Evolutionary conservation across 2,797 vertebrate species (phyloP).

Genomic region (Lithobates pipiens): DNA sequence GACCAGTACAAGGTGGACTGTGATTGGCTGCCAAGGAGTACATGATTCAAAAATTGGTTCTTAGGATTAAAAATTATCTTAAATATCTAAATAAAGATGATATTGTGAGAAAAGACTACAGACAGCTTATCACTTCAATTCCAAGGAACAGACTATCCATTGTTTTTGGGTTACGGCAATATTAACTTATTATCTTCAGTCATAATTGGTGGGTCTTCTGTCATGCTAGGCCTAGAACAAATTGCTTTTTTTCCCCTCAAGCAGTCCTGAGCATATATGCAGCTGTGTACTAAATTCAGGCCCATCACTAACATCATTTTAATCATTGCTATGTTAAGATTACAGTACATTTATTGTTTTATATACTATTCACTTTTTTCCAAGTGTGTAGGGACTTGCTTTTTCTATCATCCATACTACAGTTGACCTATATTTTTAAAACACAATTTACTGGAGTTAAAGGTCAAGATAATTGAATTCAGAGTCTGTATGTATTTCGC

Average conservation of each 20-base stretch:
- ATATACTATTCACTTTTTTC: constrained; percentile 13
- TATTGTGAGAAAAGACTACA: no score
- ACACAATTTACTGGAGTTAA: not conserved
- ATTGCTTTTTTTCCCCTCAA: not conserved
- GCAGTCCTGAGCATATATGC: not conserved
- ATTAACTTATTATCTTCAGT: not conserved
- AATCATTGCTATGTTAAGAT: not conserved
- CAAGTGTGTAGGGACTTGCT: not conserved
- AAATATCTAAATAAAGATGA: no score
- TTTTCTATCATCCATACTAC: not conserved
- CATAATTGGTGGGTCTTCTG: not conserved
- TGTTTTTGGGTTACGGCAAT: not conserved
- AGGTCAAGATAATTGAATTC: not conserved
- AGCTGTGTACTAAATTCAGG: not conserved
- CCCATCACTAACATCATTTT: not conserved
- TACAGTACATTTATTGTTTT: not conserved
- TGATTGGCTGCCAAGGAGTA: no score
- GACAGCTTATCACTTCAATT: no score
- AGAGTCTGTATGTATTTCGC: not conserved
- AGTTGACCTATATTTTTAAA: constrained; percentile 20
- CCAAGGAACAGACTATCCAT: no score
- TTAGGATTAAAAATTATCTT: no score
- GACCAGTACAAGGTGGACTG: no score
- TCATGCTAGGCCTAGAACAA: not conserved
- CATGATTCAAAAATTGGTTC: no score